Evolutionary conservation across 1,140 invertebrate genomes (phyloP), one percentile per base, ranked within the genome.

Genomic region (Schlechtendalia chinensis): DNA sequence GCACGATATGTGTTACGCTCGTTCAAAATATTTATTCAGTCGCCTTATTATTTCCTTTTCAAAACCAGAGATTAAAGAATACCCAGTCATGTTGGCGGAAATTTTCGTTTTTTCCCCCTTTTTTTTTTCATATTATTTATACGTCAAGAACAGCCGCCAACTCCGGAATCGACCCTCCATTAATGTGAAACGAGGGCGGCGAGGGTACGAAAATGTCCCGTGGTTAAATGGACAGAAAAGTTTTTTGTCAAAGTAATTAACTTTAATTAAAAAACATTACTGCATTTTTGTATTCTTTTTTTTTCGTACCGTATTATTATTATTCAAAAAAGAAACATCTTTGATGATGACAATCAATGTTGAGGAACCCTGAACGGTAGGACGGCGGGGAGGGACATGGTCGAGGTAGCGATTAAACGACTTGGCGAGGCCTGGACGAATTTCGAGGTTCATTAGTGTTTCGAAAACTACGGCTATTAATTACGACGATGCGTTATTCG

Each of bases 211-310:
- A 45, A 77, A 77, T 24, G 29, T 58, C 72, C 29, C 54, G 72
- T 59, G 56, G 72, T 77, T 77, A 77, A 77, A 77, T 77, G 72
- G 32, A 77, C 54, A 59, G 72, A 77, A 77, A 45, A 59, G 54
- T 77, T 77, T 77, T 77, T 77, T 59, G 29, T 77, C 72, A 77
- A 77, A 77, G 72, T 77, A 58, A 77, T 77, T 77, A 77, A 77
- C 54, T 77, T 77, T 77, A 77, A 77, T 77, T 77, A 77, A 77
- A 75, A 77, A 77, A 77, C 72, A 77, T 77, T 58, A 77, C 54
- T 14, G 16, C 22, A 17, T 77, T 39, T 39, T 39, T 39, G 3
- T 39, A 22, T 59, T 45, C 59, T 74, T 74, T 74, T 74, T 39
- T 16, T 50, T 69, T 17, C 39, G n/a, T n/a, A n/a, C n/a, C n/a